These are phyloP conservation scores for Nothoprocta pentlandii DNA, from an alignment of 2,113 vertebrate genomes.

Conservation along the genomic window DNA sequence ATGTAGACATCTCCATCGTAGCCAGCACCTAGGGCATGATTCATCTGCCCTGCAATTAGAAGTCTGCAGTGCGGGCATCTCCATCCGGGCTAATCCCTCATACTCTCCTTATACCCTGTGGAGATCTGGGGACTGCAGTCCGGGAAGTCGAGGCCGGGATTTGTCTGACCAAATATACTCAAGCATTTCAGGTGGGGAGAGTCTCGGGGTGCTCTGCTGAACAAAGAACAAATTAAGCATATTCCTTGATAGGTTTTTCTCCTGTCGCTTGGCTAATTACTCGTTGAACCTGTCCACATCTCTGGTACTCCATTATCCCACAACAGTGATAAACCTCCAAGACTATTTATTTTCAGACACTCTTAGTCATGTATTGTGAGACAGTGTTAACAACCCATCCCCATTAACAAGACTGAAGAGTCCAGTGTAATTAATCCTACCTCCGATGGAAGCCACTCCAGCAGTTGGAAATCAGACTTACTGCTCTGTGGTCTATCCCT, in stretches of 20 bases:
- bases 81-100: not conserved
- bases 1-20: not conserved
- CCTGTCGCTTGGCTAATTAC: not conserved
- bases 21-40: not conserved
- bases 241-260: not conserved
- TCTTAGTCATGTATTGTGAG: not conserved
- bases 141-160: accelerated
- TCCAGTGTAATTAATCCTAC: slow-evolving; percentile 14
- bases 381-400: not conserved
- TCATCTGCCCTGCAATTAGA: not conserved
- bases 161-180: not conserved
- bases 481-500: not conserved
- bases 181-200: not conserved
- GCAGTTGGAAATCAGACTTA: not conserved
- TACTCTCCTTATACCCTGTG: not conserved
- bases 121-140: not conserved
- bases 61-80: not conserved
- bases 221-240: not conserved
- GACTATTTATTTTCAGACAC: not conserved
- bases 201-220: not conserved
- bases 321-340: not conserved
- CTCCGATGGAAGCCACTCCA: not conserved
- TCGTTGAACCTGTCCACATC: not conserved
- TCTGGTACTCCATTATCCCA: not conserved
- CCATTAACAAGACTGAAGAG: not conserved